Conservation (phyloP, 2,113 vertebrate species). For the Axis porcinus region DNA sequence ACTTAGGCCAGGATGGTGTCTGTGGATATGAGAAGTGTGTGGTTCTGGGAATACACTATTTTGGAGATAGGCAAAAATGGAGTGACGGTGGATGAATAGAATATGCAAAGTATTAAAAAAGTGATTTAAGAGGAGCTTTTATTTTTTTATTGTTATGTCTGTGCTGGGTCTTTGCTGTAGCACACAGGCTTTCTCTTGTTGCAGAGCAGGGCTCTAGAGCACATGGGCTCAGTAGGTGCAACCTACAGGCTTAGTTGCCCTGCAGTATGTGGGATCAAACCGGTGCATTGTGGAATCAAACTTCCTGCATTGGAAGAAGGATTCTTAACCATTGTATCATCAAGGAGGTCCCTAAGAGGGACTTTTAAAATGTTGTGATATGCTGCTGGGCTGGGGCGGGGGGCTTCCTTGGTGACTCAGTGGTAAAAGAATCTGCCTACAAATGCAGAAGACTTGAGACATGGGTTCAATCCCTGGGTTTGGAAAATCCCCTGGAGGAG, state of each 20-base stretch:
- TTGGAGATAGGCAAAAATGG: neutral
- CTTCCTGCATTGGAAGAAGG: too few relatives aligned
- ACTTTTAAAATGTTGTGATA: neutral
- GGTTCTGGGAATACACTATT: neutral
- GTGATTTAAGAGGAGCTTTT: neutral
- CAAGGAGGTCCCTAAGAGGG: too few relatives aligned
- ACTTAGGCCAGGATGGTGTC: neutral
- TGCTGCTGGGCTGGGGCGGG: fast-evolving
- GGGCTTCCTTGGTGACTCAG: neutral
- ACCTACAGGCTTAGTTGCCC: too few relatives aligned
- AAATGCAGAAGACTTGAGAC: neutral
- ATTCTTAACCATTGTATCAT: too few relatives aligned
- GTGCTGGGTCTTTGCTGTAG: too few relatives aligned
- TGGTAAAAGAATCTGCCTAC: neutral
- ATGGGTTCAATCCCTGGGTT: neutral
- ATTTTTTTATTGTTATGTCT: too few relatives aligned
- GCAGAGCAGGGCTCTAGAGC: too few relatives aligned
- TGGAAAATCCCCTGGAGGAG: neutral
- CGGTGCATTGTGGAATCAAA: too few relatives aligned
- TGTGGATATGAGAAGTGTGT: neutral
- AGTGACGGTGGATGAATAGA: too few relatives aligned
- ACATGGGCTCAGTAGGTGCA: too few relatives aligned
- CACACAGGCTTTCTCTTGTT: too few relatives aligned
- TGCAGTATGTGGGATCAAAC: too few relatives aligned
- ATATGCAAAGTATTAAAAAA: neutral